A percentile compares a stretch with the other conserved stretches of the same genome.
Conservation (phyloP, 2,888 invertebrate genomes). For the Pedicia rivosa region DNA sequence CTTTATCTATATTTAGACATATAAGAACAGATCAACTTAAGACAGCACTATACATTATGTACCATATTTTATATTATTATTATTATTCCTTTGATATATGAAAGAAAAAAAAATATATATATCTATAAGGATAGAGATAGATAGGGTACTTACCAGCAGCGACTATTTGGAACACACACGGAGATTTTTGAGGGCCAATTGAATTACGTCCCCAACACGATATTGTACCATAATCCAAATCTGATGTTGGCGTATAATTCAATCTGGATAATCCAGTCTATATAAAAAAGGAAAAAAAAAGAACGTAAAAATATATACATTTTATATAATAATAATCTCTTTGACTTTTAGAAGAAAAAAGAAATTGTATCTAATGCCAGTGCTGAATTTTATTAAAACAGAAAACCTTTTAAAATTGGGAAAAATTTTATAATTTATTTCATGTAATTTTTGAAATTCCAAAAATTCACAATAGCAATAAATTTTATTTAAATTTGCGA, state of each 20-base stretch:
- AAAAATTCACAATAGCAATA: no score
- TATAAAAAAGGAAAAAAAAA: slow-evolving; percentile 10
- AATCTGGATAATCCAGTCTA: slow-evolving; percentile 37
- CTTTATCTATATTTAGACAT: no score
- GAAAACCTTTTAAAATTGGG: neutral
- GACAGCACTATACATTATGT: no score
- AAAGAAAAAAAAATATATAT: neutral
- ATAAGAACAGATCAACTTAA: no score
- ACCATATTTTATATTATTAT: no score
- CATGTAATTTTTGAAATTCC: no score
- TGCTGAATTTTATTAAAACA: no score
- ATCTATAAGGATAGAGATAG: neutral
- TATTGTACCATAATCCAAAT: slow-evolving; percentile 82
- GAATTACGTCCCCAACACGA: slow-evolving; percentile 75
- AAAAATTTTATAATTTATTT: no score
- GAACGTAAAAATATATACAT: neutral
- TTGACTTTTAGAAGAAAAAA: no score
- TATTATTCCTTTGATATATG: no score
- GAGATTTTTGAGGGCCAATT: slow-evolving; percentile 67
- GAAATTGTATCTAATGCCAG: no score
- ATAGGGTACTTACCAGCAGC: slow-evolving; percentile 49
- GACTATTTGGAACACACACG: slow-evolving; percentile 74
- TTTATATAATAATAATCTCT: neutral
- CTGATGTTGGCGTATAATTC: slow-evolving; percentile 73
- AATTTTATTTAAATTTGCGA: no score